Base-by-base conservation (phyloP, 2,113 vertebrate genomes). In the Smithornis capensis region DNA sequence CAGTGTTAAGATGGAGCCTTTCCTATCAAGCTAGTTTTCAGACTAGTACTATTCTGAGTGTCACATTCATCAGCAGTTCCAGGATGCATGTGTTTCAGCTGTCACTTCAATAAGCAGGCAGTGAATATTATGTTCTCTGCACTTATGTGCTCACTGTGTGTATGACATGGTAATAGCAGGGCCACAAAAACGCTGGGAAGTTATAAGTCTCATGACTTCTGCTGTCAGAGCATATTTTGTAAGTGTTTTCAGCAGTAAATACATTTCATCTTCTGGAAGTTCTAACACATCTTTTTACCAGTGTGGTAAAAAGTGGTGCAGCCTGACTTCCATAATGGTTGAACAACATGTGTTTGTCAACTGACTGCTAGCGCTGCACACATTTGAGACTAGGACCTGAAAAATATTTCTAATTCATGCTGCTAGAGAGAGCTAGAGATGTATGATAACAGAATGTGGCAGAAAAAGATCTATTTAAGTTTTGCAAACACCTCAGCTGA, bases 401-500 rank as follows among this genome's bases (percentile, higher is more conserved):
- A 92, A 85, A 91, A 44, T 50, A 76, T 85, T 91, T 95, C 57
- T 73, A 42, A 78, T 64, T 69, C 82, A 82, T 65, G 31, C 45
- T 87, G 53, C 40, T 62, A 55, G 64, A 81, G 52, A 74, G 86
- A 78, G 56, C 38, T 75, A 38, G 78, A 70, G 70, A 82, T 79
- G 42, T 2, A 1, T 24, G 31, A 82, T 19, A 79, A 57, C 69
- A 89, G 65, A 91, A 79, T 45, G 74, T 53, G 45, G 70, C 87
- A 90, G 64, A 83, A 73, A 44, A 79, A 83, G 73, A 70, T 94
- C 47, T 89, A 38, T 91, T 94, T 78, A 82, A 85, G 81, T 62
- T 95, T 50, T 89, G 49, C 63, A 94, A 78, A 85, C 70, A 81
- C 37, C 84, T 95, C 89, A 87, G 62, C 65, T 92, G 81, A 91